phyloP scores from a whole-genome alignment of 1,140 invertebrate species.

The Spodoptera frugiperda region DNA sequence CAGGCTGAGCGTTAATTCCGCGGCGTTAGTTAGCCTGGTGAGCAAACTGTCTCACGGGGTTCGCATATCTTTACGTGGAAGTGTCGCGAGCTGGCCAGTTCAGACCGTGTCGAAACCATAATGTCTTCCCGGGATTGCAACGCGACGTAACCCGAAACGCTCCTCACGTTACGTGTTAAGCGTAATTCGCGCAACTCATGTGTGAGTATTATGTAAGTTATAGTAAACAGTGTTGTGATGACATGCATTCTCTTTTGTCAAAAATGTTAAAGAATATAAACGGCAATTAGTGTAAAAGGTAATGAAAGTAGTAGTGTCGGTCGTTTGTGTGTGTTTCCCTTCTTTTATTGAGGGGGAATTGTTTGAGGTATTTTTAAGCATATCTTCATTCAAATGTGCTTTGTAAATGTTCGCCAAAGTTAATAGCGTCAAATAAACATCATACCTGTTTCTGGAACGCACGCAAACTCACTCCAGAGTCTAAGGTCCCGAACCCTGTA shows the following conservation, averaged over 20 bases:
- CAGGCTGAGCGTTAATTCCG: not conserved
- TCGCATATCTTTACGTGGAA: conserved; percentile 74
- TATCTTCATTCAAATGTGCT: no score
- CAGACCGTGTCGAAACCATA: conserved; percentile 65
- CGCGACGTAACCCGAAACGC: conserved; percentile 61
- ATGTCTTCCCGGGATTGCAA: conserved; percentile 64
- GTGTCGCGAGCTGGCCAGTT: conserved; percentile 44
- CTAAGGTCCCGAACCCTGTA: no score
- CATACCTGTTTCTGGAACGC: no score
- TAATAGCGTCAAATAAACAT: no score
- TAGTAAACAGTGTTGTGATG: conserved; percentile 37
- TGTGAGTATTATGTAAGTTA: conserved; percentile 45
- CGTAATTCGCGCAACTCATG: conserved; percentile 52
- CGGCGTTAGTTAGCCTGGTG: conserved; percentile 13
- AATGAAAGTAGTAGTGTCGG: no score
- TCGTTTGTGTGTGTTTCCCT: no score
- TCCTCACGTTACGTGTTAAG: conserved; percentile 55
- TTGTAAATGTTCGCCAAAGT: no score
- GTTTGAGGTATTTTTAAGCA: no score
- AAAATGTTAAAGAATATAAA: not conserved
- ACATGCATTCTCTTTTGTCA: conserved; percentile 28
- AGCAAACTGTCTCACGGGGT: conserved; percentile 45
- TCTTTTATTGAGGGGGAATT: no score
- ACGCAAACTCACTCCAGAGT: no score
- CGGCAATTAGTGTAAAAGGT: not conserved